phyloP scores from a whole-genome alignment of 2,888 invertebrate species.

The Habrosyne pyritoides region DNA sequence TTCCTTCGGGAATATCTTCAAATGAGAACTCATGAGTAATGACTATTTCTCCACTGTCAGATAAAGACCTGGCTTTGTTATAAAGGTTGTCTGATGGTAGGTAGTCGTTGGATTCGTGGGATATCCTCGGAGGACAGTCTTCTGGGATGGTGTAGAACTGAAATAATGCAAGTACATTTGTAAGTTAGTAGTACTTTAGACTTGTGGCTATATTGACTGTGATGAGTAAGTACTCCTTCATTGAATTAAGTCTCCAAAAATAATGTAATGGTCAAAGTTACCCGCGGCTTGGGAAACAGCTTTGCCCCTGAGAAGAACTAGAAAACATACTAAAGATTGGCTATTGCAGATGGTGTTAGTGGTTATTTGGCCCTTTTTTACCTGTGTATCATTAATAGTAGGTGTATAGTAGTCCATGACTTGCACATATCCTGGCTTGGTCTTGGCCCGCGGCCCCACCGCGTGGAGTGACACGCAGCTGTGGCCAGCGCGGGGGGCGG shows the following conservation, averaged over 20 bases:
- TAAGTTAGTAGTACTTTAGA: neutral
- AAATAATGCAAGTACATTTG: constrained; percentile 16
- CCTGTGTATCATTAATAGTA: constrained; percentile 78
- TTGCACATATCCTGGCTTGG: constrained; percentile 80
- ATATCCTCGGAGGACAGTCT: constrained; percentile 65
- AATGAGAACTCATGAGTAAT: constrained; percentile 66
- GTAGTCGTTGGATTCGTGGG: constrained; percentile 53
- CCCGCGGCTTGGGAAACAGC: no score
- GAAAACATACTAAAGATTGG: no score
- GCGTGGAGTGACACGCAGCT: constrained; percentile 61
- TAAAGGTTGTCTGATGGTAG: constrained; percentile 62
- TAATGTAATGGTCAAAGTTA: no score
- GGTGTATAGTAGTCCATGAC: constrained; percentile 87
- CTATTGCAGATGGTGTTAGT: no score
- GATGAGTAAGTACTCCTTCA: no score
- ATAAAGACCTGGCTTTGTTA: constrained; percentile 58
- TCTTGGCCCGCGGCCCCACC: constrained; percentile 57
- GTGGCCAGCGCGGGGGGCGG: constrained; percentile 37
- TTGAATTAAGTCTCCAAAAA: no score
- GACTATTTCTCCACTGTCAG: constrained; percentile 57
- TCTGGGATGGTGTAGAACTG: constrained; percentile 77
- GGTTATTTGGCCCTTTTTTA: constrained; percentile 40
- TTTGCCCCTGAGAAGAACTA: no score
- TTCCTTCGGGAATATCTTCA: constrained; percentile 72
- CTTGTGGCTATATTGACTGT: no score